phyloP scores from a whole-genome alignment of 2,888 invertebrate genomes.

The Meta bourneti region DNA sequence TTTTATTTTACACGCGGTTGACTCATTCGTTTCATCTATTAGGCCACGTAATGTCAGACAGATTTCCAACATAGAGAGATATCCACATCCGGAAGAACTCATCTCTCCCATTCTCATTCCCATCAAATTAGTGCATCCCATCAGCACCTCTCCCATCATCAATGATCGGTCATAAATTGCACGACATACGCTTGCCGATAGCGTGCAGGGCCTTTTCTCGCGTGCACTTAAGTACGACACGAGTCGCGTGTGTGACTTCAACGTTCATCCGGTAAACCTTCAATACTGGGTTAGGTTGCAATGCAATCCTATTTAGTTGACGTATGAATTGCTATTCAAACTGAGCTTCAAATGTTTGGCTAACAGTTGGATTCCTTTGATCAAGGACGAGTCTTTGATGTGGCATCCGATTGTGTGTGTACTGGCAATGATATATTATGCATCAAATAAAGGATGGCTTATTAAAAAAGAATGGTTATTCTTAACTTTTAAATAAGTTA shows the following conservation, averaged over 20 bases:
- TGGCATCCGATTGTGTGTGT: too few relatives aligned
- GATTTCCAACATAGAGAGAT: not conserved
- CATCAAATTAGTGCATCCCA: not conserved
- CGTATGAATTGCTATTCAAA: too few relatives aligned
- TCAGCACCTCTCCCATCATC: not conserved
- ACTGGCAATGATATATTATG: too few relatives aligned
- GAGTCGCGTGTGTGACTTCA: conserved; percentile 7
- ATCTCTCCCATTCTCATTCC: not conserved
- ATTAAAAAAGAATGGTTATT: too few relatives aligned
- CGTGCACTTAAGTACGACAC: not conserved
- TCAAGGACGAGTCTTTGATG: too few relatives aligned
- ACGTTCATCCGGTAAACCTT: not conserved
- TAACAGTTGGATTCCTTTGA: too few relatives aligned
- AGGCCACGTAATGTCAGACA: not conserved
- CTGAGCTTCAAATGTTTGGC: too few relatives aligned
- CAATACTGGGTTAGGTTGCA: not conserved
- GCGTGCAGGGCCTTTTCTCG: not conserved
- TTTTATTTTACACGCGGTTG: not conserved
- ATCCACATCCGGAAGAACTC: not conserved
- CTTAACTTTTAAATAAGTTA: too few relatives aligned
- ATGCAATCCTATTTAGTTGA: too few relatives aligned
- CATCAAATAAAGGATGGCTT: too few relatives aligned
- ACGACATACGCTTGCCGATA: not conserved
- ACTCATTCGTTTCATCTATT: not conserved
- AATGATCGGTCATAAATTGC: not conserved